Evolutionary conservation across 2,113 vertebrate species (phyloP).

Genomic region (Garra rufa): DNA sequence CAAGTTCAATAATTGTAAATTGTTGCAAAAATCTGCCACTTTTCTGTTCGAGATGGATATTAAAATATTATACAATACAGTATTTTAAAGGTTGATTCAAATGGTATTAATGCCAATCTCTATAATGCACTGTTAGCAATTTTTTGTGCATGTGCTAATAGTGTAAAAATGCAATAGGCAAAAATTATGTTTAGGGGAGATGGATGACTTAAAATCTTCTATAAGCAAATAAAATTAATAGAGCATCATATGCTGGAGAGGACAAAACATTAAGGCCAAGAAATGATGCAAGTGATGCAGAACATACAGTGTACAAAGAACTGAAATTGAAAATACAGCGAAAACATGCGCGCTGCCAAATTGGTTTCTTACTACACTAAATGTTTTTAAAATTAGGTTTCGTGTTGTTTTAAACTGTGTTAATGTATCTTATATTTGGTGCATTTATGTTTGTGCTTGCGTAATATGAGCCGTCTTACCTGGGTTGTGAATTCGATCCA

Average conservation of each 20-base stretch:
- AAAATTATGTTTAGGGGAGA: not conserved
- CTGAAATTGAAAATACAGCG: not conserved
- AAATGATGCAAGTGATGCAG: constrained; percentile 6
- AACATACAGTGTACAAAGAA: constrained; percentile 7
- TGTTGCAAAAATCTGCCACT: not conserved
- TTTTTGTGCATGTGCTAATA: not conserved
- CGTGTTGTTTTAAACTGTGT: not conserved
- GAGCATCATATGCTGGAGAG: not conserved
- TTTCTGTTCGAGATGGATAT: not conserved
- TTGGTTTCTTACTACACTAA: not conserved
- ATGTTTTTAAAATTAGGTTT: not conserved
- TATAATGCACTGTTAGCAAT: not conserved
- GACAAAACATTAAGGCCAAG: not conserved
- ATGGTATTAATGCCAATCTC: not conserved
- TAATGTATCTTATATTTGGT: not conserved
- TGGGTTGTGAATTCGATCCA: constrained; percentile 98
- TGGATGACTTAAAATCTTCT: not conserved
- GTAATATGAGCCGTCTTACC: constrained; percentile 75
- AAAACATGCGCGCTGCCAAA: not conserved
- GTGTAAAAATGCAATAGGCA: not conserved
- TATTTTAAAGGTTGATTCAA: not conserved
- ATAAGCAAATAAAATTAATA: not conserved
- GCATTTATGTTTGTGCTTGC: not conserved
- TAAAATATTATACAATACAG: not conserved
- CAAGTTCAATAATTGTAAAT: not conserved